Percentiles rank a stretch among this genome's conserved stretches.
Evolutionary conservation across 2,797 vertebrate genomes (phyloP).

Genomic region (Takifugu rubripes): DNA sequence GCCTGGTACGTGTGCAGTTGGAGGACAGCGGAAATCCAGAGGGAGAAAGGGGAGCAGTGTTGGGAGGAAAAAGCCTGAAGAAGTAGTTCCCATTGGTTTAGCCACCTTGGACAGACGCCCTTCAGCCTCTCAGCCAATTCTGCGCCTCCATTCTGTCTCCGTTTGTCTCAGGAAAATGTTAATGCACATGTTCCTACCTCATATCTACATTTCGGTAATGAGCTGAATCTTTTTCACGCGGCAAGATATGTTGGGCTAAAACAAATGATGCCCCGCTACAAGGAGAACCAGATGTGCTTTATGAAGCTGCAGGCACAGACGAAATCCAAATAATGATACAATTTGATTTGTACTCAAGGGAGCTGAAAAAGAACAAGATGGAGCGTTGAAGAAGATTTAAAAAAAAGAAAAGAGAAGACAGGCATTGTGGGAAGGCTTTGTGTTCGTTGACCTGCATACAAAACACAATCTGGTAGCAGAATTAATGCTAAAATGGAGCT

Average conservation of each 20-base stretch:
- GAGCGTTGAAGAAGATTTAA: slow-evolving; percentile 46
- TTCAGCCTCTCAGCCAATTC: slow-evolving; percentile 45
- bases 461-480: not conserved
- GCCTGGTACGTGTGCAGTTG: slow-evolving; percentile 60
- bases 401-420: slow-evolving; percentile 50
- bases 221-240: slow-evolving; percentile 29
- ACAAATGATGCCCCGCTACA: slow-evolving; percentile 13
- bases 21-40: slow-evolving; percentile 64
- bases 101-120: slow-evolving; percentile 53
- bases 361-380: slow-evolving; percentile 56
- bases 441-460: slow-evolving; percentile 47
- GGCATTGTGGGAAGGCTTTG: slow-evolving; percentile 49
- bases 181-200: slow-evolving; percentile 35
- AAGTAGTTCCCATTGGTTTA: slow-evolving; percentile 52
- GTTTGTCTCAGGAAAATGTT: slow-evolving; percentile 47
- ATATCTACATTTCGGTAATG: slow-evolving; percentile 44
- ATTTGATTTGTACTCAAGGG: slow-evolving; percentile 47
- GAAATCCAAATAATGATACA: slow-evolving; percentile 54
- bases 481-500: not conserved
- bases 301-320: slow-evolving; percentile 34
- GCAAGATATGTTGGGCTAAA: slow-evolving; percentile 29
- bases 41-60: slow-evolving; percentile 45
- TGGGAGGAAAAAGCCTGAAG: slow-evolving; percentile 45
- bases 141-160: slow-evolving; percentile 37
- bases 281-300: slow-evolving; percentile 15